Conservation (phyloP, 2,113 vertebrate genomes). For the Stigmatopora nigra region DNA sequence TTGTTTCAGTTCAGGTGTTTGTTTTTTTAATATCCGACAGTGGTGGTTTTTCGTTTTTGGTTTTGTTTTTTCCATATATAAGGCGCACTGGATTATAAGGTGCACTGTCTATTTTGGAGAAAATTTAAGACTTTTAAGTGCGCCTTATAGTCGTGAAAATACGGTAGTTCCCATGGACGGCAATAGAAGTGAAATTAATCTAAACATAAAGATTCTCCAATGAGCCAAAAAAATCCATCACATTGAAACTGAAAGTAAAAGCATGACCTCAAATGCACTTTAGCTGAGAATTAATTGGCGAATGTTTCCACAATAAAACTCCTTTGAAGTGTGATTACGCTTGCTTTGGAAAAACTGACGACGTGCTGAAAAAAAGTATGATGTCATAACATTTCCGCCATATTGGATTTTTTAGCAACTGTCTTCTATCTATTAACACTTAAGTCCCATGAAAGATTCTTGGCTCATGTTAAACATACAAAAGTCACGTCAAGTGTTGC, state of each 20-base stretch:
- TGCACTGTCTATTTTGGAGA: no score
- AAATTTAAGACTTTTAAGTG: no score
- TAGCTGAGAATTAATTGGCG: not conserved
- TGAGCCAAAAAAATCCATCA: not conserved
- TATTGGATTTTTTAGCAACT: slow-evolving; percentile 14
- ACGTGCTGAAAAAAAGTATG: not conserved
- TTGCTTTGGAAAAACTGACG: slow-evolving; percentile 3
- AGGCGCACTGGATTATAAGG: no score
- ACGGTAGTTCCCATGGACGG: no score
- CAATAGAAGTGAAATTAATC: no score
- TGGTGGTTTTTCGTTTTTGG: no score
- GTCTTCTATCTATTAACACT: not conserved
- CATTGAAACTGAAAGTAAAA: not conserved
- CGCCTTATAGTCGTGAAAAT: no score
- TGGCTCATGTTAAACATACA: not conserved
- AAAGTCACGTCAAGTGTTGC: not conserved
- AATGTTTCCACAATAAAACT: not conserved
- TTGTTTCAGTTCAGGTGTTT: no score
- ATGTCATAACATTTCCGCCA: not conserved
- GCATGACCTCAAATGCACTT: not conserved
- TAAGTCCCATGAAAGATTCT: not conserved
- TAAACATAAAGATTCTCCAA: no score
- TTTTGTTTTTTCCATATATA: no score
- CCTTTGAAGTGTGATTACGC: not conserved
- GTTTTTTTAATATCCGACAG: no score